Conservation (phyloP, 2,113 vertebrate genomes). For the Ahaetulla prasina region DNA sequence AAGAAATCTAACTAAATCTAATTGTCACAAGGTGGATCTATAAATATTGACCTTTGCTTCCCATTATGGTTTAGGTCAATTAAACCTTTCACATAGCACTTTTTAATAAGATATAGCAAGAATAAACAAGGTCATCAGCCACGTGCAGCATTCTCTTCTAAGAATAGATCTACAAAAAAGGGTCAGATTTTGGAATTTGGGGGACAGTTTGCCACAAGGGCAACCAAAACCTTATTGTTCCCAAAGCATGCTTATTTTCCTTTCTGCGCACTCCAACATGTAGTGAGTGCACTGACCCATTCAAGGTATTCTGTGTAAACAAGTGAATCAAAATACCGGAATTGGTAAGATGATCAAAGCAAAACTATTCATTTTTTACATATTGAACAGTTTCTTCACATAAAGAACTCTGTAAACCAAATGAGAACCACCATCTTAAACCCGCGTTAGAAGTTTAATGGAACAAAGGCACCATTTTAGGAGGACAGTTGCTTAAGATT, state of each 20-base stretch:
- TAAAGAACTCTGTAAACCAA: background rate
- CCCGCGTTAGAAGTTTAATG: background rate
- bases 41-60: background rate
- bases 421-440: background rate
- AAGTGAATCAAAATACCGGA: background rate
- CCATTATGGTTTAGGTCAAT: background rate
- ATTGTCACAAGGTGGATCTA: background rate
- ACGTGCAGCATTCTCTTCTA: background rate
- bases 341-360: background rate
- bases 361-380: background rate
- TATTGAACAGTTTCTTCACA: background rate
- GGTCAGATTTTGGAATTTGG: background rate
- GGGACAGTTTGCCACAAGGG: background rate
- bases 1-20: background rate
- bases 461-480: background rate
- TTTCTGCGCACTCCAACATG: background rate
- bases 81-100: background rate
- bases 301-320: background rate
- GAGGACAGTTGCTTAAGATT: background rate
- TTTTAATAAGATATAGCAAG: background rate
- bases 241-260: background rate
- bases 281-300: background rate
- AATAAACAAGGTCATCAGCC: background rate
- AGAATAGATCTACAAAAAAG: background rate
- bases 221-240: background rate